These are phyloP conservation scores for Tyto alba DNA, from an alignment of 2,113 vertebrate species.

Conservation along the genomic window DNA sequence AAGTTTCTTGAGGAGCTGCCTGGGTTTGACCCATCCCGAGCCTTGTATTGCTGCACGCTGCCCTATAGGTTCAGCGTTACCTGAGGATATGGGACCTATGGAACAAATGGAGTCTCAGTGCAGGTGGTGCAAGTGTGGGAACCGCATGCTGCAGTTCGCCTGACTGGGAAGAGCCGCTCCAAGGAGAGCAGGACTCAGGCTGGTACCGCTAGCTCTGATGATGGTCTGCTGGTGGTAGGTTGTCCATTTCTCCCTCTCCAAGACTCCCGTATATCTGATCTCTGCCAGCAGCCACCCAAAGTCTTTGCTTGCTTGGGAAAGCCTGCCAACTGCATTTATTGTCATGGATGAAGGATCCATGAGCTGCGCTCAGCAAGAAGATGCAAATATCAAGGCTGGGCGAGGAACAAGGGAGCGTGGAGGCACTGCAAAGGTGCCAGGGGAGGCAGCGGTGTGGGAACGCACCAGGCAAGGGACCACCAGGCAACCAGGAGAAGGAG, in stretches of 20 bases:
- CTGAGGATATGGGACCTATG: not conserved
- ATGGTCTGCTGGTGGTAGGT: not conserved
- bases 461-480: accelerated
- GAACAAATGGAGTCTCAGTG: accelerated
- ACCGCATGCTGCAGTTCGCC: not conserved
- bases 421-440: not conserved
- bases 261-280: not conserved
- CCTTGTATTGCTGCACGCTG: accelerated
- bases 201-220: not conserved
- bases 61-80: accelerated
- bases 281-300: not conserved
- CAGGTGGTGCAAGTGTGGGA: not conserved
- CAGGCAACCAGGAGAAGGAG: not conserved
- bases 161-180: not conserved
- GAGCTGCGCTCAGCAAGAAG: not conserved
- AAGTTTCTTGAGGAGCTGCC: not conserved
- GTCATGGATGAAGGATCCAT: not conserved
- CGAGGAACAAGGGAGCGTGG: accelerated
- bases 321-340: not conserved
- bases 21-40: not conserved
- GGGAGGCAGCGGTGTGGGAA: not conserved
- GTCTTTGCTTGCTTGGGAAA: not conserved
- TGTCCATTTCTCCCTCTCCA: not conserved
- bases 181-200: not conserved
- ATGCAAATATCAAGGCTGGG: not conserved